These are phyloP conservation scores for Sycophila texana DNA, from an alignment of 2,888 invertebrate genomes.

Conservation along the genomic window DNA sequence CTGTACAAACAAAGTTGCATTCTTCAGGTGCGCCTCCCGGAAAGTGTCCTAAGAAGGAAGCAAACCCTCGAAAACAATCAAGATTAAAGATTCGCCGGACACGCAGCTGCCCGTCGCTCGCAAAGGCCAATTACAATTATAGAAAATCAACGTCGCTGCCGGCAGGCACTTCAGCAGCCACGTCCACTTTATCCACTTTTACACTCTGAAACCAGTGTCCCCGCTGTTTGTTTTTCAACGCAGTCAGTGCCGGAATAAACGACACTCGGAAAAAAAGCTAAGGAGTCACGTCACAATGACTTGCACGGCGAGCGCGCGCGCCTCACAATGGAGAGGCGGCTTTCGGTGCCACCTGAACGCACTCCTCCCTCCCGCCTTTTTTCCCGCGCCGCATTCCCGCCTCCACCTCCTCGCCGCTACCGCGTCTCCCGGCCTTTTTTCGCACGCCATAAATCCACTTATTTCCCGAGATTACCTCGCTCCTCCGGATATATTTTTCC, in stretches of 20 bases:
- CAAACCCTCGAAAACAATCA: constrained; percentile 29
- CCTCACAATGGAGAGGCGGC: constrained; percentile 47
- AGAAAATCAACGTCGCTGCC: constrained; percentile 37
- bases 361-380: constrained; percentile 33
- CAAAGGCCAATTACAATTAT: constrained; percentile 51
- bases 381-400: constrained; percentile 6
- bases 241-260: neutral
- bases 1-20: no score
- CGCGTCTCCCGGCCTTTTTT: constrained; percentile 40
- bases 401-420: constrained; percentile 3
- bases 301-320: constrained; percentile 33
- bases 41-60: neutral
- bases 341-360: constrained; percentile 53
- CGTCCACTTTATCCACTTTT: constrained; percentile 35
- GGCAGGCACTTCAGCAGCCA: neutral
- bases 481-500: constrained; percentile 55
- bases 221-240: constrained; percentile 23
- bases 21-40: no score
- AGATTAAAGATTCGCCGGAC: constrained; percentile 19
- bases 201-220: neutral
- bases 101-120: neutral
- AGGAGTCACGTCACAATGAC: constrained; percentile 56
- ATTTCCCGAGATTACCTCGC: constrained; percentile 58
- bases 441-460: constrained; percentile 61
- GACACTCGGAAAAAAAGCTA: neutral